Evolutionary conservation across 2,888 invertebrate genomes (phyloP), one percentile per base, ranked within the genome.

Genomic region (Poecilus cupreus): DNA sequence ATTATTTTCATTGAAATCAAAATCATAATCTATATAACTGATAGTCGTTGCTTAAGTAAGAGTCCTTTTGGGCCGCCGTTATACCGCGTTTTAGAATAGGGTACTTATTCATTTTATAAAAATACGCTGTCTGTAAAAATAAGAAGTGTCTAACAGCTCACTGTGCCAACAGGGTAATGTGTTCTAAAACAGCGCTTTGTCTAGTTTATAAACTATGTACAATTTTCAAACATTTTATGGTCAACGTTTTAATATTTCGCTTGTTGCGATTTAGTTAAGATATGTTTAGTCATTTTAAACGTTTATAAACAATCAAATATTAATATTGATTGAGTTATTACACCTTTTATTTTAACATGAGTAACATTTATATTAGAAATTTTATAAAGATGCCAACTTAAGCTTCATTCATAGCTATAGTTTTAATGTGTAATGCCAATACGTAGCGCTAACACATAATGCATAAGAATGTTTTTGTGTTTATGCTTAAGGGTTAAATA

Each of bases 81-180:
- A 13, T 70, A 75, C 51, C 46, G 13, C 10, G 76, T 20, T 76
- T 76, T 76, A 76, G 76, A 76, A 76, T 76, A 54, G 32, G 13
- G 54, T 46, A 32, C 22, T 74, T 74, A 46, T 32, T 68, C 32
- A n/a, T 72, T 22, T 76, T 76, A 76, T 57, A 76, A 76, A 76
- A 76, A 76, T 76, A 76, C 76, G 37, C 76, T 32, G 64, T 37
- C 32, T 37, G 54, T 26, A 76, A 76, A 49, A 75, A 75, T 75
- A 75, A 51, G 24, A 32, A 16, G 2, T 26, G 24, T 76, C 51
- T 75, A 75, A 72, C 32, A 72, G 43, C 16, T 39, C 16, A 72
- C 39, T 72, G 72, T 72, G 72, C 72, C 72, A 72, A 72, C 72
- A 20, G 32, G 32, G 8, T 32, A 6, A 32, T 32, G 32, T 32